A percentile compares a stretch with the other conserved stretches of the same genome.
Evolutionary conservation across 2,888 invertebrate genomes (phyloP).

Genomic region (Stratiomys singularior): DNA sequence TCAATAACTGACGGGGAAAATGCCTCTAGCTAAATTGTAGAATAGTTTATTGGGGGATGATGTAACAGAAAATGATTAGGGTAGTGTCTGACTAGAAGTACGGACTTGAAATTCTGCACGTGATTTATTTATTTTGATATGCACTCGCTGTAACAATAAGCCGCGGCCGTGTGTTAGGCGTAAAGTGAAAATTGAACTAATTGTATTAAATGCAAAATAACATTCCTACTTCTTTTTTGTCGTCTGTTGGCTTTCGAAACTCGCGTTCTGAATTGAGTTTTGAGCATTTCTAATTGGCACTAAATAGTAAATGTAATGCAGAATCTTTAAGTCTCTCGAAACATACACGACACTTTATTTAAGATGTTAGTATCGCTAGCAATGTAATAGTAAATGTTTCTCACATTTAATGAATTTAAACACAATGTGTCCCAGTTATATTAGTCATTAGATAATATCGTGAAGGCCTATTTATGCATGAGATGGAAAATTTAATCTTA

Average conservation of each 20-base stretch:
- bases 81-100: not conserved
- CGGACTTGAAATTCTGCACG: not conserved
- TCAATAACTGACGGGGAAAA: not conserved
- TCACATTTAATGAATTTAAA: not conserved
- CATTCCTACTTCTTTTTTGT: not conserved
- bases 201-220: not conserved
- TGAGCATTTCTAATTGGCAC: not conserved
- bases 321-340: not conserved
- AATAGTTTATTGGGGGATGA: not conserved
- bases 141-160: not conserved
- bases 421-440: conserved; percentile 23
- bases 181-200: not conserved
- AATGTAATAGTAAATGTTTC: not conserved
- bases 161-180: not conserved
- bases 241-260: not conserved
- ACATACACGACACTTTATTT: not conserved
- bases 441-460: not conserved
- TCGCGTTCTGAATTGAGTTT: not conserved
- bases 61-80: not conserved
- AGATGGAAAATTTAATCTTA: not conserved
- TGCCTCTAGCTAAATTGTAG: conserved; percentile 3
- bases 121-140: not conserved
- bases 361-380: not conserved
- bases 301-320: not conserved
- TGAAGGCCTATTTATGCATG: conserved; percentile 11